Evolutionary conservation across 2,113 vertebrate species (phyloP), one percentile per base, ranked within the genome.

Genomic region (Monarcha castaneiventris): DNA sequence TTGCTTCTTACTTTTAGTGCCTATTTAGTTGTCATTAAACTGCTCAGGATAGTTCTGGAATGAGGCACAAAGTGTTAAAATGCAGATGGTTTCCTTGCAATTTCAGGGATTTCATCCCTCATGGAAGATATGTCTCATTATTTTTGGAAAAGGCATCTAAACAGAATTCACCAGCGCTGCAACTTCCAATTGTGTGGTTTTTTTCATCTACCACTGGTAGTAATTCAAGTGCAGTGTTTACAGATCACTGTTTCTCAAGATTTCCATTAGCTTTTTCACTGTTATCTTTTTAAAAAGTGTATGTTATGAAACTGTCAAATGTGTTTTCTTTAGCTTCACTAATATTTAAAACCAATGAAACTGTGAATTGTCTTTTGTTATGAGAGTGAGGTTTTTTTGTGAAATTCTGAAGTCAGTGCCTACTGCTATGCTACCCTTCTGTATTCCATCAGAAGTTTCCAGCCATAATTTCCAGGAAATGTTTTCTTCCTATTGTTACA

Each of bases 171-270:
- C 35, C 72, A 11, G 77, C 6, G 1, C 13, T 66, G 29, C 41
- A 66, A 1, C 59, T 80, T 82, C 44, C 16, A 56, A 0, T 46
- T 71, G 15, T 71, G 41, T 3, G 1, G 0, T 41, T 17, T 18
- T 56, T 86, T 51, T 29, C 11, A 44, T 13, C 44, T 84, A 22
- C 7, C 16, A 35, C 26, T 11, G 87, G 49, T 56, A 58, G 43
- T 44, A 79, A 82, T 64, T 68, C 22, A 68, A 90, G 25, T 35
- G 23, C 59, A 27, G 37, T 46, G 35, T 52, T 49, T 87, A 56
- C 14, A 69, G 33, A 62, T 92, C 14, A 7, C 18, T 35, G 18
- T 78, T 89, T 75, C 35, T 82, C 27, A 67, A 19, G 14, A 91
- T 20, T 81, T 92, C 7, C 16, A 33, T 52, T 89, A 51, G 6